Conservation (phyloP, 2,113 vertebrate genomes). For the Ascaphus truei region DNA sequence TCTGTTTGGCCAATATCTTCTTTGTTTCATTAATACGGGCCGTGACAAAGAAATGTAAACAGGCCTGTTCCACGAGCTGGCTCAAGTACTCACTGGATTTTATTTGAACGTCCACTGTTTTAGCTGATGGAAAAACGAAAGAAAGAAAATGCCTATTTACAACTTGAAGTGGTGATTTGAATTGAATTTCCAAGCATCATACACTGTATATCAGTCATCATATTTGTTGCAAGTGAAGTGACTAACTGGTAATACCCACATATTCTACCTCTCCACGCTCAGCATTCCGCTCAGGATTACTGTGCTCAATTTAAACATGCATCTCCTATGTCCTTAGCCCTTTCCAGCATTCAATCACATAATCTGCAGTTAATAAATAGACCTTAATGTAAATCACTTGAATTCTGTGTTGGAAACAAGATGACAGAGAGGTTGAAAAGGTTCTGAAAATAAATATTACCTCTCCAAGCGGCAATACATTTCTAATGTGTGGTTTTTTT, state of each 20-base stretch:
- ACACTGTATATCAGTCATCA: not conserved
- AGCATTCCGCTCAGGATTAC: not conserved
- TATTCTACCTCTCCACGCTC: constrained; percentile 16
- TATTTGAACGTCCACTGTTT: constrained; percentile 60
- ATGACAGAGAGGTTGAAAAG: not conserved
- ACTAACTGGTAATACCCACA: constrained; percentile 13
- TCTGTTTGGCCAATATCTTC: constrained; percentile 77
- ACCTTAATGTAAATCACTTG: constrained; percentile 25
- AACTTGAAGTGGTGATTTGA: constrained; percentile 13
- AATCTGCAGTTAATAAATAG: constrained; percentile 30
- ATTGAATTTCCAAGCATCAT: not conserved
- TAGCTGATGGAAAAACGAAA: constrained; percentile 58
- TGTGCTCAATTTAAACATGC: not conserved
- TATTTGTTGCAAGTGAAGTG: constrained; percentile 12
- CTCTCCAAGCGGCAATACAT: constrained; percentile 14
- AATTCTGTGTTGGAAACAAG: not conserved
- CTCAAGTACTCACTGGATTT: constrained; percentile 69
- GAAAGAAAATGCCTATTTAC: constrained; percentile 22
- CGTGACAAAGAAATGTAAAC: constrained; percentile 84
- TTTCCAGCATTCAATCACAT: constrained; percentile 10
- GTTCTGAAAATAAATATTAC: not conserved
- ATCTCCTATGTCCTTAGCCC: not conserved
- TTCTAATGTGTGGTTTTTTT: constrained; percentile 22
- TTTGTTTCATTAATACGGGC: constrained; percentile 76
- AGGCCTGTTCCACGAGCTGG: constrained; percentile 84